Evolutionary conservation across 1,140 invertebrate species (phyloP).

Genomic region (Rhynchophorus ferrugineus): DNA sequence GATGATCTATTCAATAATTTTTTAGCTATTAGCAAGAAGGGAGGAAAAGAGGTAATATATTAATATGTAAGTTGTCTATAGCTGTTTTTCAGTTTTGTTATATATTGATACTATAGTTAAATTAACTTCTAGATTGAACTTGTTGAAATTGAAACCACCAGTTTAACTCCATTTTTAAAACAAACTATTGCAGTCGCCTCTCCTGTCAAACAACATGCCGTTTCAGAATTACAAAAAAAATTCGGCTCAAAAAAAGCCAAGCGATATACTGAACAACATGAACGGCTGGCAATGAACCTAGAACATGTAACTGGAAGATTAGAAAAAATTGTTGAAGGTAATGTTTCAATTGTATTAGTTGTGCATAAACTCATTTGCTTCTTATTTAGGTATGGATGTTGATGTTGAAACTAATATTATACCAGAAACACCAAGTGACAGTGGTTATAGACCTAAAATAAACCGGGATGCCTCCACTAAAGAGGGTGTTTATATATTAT

Average conservation of each 20-base stretch:
- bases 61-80: neutral
- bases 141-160: conserved; percentile 21
- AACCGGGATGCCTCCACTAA: conserved; percentile 42
- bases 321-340: conserved; percentile 44
- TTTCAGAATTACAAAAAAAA: conserved; percentile 41
- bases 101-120: neutral
- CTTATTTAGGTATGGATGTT: conserved; percentile 26
- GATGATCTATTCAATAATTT: conserved; percentile 29
- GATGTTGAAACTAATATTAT: conserved; percentile 13
- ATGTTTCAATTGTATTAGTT: too few relatives aligned
- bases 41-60: conserved; percentile 20
- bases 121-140: conserved; percentile 24
- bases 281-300: conserved; percentile 44
- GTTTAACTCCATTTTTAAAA: conserved; percentile 16
- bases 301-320: conserved; percentile 43
- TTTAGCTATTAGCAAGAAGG: conserved; percentile 25
- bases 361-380: conserved; percentile 7
- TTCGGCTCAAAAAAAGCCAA: conserved; percentile 48
- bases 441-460: conserved; percentile 38
- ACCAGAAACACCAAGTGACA: too few relatives aligned
- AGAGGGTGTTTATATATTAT: conserved; percentile 43
- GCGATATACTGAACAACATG: conserved; percentile 43
- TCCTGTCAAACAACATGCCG: conserved; percentile 5
- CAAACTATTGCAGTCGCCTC: conserved; percentile 3
- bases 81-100: neutral